A percentile compares a stretch with the other conserved stretches of the same genome.
phyloP scores from a whole-genome alignment of 2,888 invertebrate species.

The Platycheirus albimanus region DNA sequence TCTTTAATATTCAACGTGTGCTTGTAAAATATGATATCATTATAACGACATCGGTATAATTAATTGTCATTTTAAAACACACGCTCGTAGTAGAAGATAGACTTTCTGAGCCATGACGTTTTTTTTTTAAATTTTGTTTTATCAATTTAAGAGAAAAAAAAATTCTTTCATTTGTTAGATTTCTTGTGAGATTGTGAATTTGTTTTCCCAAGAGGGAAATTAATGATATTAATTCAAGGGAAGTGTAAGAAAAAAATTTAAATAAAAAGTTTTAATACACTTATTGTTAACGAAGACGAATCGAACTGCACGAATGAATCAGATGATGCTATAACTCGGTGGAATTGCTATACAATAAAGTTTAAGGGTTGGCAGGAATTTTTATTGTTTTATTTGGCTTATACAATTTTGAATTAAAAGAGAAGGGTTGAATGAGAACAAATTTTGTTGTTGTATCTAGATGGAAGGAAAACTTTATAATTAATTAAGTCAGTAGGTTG shows the following conservation, averaged over 20 bases:
- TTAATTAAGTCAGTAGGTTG: no score
- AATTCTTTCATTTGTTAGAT: constrained; percentile 46
- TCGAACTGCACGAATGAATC: constrained; percentile 67
- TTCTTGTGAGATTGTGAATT: constrained; percentile 46
- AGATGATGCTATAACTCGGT: constrained; percentile 53
- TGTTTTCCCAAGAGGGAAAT: constrained; percentile 26
- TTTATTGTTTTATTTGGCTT: constrained; percentile 11
- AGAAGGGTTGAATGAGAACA: neutral
- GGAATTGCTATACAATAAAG: constrained; percentile 60
- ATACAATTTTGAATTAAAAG: neutral
- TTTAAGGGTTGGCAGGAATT: constrained; percentile 47
- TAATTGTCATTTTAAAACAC: constrained; percentile 32
- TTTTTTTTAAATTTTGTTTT: no score
- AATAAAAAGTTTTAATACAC: constrained; percentile 59
- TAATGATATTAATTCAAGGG: constrained; percentile 43
- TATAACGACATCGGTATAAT: constrained; percentile 34
- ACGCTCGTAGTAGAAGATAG: neutral
- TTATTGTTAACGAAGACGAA: constrained; percentile 58
- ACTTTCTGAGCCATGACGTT: no score
- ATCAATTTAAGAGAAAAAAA: constrained; percentile 16
- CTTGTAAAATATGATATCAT: neutral
- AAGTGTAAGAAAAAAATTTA: constrained; percentile 11
- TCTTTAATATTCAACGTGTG: neutral
- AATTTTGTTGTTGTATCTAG: no score
- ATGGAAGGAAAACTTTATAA: no score